A percentile compares a stretch with the other conserved stretches of the same genome.
phyloP scores from a whole-genome alignment of 2,797 vertebrate species.

The Toxotes lorentzi region DNA sequence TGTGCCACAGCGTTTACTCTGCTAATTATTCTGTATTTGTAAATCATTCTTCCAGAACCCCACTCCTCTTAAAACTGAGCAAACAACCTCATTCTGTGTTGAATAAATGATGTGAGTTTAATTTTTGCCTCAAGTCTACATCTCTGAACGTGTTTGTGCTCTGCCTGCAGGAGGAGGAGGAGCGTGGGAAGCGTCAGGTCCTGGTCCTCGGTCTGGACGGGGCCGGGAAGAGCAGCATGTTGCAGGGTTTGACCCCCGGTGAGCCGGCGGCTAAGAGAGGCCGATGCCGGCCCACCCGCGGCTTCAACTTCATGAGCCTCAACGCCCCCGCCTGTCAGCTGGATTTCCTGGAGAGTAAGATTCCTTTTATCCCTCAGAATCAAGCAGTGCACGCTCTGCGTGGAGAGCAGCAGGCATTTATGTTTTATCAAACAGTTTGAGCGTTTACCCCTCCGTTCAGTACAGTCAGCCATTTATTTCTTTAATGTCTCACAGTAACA shows the following conservation, averaged over 20 bases:
- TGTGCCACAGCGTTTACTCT: background rate
- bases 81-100: background rate
- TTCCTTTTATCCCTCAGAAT: constrained; percentile 15
- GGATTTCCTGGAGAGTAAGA: constrained; percentile 93
- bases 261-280: constrained; percentile 62
- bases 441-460: background rate
- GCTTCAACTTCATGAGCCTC: constrained; percentile 92
- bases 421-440: constrained; percentile 24
- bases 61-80: background rate
- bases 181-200: constrained; percentile 87
- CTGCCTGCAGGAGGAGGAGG: constrained; percentile 69
- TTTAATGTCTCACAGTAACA: background rate
- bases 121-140: background rate
- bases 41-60: background rate
- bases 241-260: constrained; percentile 87
- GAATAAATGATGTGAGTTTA: background rate
- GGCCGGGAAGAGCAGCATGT: constrained; percentile 92
- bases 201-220: constrained; percentile 93
- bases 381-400: background rate
- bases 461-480: constrained; percentile 21
- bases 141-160: constrained; percentile 1
- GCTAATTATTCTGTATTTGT: background rate
- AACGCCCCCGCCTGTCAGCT: constrained; percentile 85
- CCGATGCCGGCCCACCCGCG: constrained; percentile 87
- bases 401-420: background rate